Percentiles rank a stretch among this genome's conserved stretches.
phyloP scores from a whole-genome alignment of 2,888 invertebrate species.

The Melanchra persicariae region DNA sequence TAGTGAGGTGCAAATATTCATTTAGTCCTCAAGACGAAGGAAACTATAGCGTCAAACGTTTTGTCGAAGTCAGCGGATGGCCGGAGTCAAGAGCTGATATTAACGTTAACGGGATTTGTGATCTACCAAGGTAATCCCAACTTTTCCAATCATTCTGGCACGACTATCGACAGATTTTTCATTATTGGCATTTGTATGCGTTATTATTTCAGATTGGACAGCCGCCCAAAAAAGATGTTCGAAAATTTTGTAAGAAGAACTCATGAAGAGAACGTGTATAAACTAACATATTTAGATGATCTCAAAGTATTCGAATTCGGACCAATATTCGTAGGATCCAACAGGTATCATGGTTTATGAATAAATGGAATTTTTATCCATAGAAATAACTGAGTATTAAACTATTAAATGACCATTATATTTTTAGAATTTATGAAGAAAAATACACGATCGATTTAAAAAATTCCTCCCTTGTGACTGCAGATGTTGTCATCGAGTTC shows the following conservation, averaged over 20 bases:
- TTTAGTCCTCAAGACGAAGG: constrained; percentile 85
- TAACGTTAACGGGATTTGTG: constrained; percentile 82
- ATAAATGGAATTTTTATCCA: not conserved
- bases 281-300: constrained; percentile 85
- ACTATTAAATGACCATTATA: not conserved
- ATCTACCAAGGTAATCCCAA: constrained; percentile 82
- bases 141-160: not conserved
- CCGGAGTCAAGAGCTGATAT: constrained; percentile 84
- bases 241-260: constrained; percentile 84
- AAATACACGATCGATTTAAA: constrained; percentile 87
- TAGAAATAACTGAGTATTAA: not conserved
- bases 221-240: constrained; percentile 88
- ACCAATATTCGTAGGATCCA: constrained; percentile 83
- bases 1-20: constrained; percentile 86
- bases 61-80: constrained; percentile 87
- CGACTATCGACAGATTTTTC: not conserved
- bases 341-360: constrained; percentile 73
- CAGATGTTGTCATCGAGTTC: constrained; percentile 86
- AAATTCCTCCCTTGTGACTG: constrained; percentile 89
- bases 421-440: constrained; percentile 86
- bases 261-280: constrained; percentile 81
- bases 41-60: constrained; percentile 81
- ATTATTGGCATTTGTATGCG: not conserved
- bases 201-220: constrained; percentile 80
- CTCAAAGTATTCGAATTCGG: constrained; percentile 86